Percentiles rank a stretch among this genome's conserved stretches.
These are phyloP conservation scores for Cotesia glomerata DNA, from an alignment of 1,140 invertebrate species.

Conservation along the genomic window DNA sequence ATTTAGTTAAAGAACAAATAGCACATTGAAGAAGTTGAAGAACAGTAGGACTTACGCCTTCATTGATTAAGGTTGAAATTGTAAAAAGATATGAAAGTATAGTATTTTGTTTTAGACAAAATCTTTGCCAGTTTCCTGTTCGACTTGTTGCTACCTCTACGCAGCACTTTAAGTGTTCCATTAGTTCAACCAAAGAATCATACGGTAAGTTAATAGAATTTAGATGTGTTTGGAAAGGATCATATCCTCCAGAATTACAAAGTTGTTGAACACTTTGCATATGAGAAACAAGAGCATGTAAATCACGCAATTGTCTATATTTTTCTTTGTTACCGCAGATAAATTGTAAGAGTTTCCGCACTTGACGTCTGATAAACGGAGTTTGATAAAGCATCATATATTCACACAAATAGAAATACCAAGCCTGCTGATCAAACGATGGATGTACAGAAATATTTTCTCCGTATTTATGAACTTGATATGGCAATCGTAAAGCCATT, in stretches of 20 bases:
- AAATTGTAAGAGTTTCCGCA: slow-evolving; percentile 88
- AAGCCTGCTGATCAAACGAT: slow-evolving; percentile 69
- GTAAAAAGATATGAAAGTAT: slow-evolving; percentile 64
- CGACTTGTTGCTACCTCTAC: slow-evolving; percentile 89
- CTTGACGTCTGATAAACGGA: slow-evolving; percentile 77
- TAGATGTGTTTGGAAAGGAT: slow-evolving; percentile 60
- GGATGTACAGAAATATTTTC: slow-evolving; percentile 66
- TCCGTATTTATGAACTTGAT: slow-evolving; percentile 85
- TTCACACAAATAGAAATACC: slow-evolving; percentile 88
- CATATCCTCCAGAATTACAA: slow-evolving; percentile 68
- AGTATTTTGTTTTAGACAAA: slow-evolving; percentile 80
- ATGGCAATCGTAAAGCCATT: slow-evolving; percentile 91
- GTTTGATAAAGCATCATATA: slow-evolving; percentile 95
- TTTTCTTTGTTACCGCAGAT: slow-evolving; percentile 96
- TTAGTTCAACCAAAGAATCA: slow-evolving; percentile 88
- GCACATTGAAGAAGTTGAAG: slow-evolving; percentile 89
- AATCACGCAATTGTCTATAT: slow-evolving; percentile 90
- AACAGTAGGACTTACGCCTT: slow-evolving; percentile 91
- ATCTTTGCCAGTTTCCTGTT: slow-evolving; percentile 95
- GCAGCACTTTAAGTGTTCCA: slow-evolving; percentile 94
- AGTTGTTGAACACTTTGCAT: slow-evolving; percentile 69
- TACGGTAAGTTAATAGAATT: slow-evolving; percentile 74
- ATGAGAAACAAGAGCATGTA: slow-evolving; percentile 86
- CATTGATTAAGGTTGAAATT: slow-evolving; percentile 75
- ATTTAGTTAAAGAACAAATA: slow-evolving; percentile 69